phyloP scores from a whole-genome alignment of 2,888 invertebrate species.

The Thelaira solivaga region DNA sequence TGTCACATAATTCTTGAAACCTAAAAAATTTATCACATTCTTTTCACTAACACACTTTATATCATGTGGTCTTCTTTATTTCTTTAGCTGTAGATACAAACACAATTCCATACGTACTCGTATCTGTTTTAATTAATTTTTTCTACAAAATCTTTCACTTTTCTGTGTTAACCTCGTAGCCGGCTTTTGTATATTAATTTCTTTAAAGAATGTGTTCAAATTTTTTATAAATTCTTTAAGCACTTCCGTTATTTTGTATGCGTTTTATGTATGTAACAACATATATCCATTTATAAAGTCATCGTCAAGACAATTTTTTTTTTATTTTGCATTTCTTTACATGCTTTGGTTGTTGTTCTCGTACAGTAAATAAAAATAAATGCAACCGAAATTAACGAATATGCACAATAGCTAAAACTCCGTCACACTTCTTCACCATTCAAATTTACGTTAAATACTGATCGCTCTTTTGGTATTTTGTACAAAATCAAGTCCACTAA shows the following conservation, averaged over 20 bases:
- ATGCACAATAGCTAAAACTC: neutral
- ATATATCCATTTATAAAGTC: conserved; percentile 36
- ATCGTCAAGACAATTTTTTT: neutral
- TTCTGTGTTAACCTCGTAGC: no score
- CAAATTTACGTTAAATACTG: conserved; percentile 51
- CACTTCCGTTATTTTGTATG: conserved; percentile 48
- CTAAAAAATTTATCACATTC: no score
- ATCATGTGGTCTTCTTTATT: no score
- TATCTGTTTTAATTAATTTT: no score
- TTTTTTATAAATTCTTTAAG: conserved; percentile 8
- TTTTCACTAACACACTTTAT: no score
- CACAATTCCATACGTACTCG: no score
- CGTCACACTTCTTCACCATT: neutral
- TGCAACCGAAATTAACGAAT: neutral
- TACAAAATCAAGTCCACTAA: conserved; percentile 30
- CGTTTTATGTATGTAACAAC: no score
- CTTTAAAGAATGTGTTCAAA: neutral
- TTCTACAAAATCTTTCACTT: no score
- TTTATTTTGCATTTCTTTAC: conserved; percentile 1
- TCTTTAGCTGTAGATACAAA: no score
- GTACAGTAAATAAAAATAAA: conserved; percentile 11
- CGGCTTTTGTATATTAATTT: conserved; percentile 7
- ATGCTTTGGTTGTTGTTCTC: conserved; percentile 13
- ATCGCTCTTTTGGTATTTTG: conserved; percentile 50
- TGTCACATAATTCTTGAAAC: no score